Percentiles rank a stretch among this genome's conserved stretches.
These are phyloP conservation scores for Saguinus oedipus DNA, from an alignment of 2,797 vertebrate species.

Conservation along the genomic window DNA sequence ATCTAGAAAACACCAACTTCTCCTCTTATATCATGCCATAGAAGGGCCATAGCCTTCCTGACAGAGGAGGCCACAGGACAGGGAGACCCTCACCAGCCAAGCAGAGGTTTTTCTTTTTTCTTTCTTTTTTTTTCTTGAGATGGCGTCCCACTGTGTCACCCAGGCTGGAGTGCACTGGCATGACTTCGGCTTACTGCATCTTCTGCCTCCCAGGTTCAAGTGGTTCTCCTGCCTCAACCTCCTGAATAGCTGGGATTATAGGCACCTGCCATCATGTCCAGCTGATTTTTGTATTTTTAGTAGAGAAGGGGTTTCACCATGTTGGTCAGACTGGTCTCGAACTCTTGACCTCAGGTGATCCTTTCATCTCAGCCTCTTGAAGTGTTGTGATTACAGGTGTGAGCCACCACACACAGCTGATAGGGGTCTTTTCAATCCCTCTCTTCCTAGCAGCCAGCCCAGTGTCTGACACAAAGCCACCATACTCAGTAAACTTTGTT, in stretches of 20 bases:
- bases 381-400: background rate
- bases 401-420: background rate
- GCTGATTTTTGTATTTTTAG: background rate
- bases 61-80: background rate
- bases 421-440: background rate
- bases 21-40: background rate
- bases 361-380: background rate
- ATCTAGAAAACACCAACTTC: background rate
- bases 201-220: background rate
- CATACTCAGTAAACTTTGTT: background rate
- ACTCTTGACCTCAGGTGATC: background rate
- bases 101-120: background rate
- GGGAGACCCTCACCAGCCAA: background rate
- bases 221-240: background rate
- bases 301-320: background rate
- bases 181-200: background rate
- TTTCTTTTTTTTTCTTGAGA: background rate
- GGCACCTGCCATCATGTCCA: background rate
- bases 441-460: background rate
- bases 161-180: background rate
- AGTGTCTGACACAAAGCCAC: background rate
- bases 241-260: background rate
- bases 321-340: background rate
- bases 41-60: background rate
- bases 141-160: background rate